phyloP scores from a whole-genome alignment of 2,888 invertebrate genomes.

The Cheiracanthium punctorium region DNA sequence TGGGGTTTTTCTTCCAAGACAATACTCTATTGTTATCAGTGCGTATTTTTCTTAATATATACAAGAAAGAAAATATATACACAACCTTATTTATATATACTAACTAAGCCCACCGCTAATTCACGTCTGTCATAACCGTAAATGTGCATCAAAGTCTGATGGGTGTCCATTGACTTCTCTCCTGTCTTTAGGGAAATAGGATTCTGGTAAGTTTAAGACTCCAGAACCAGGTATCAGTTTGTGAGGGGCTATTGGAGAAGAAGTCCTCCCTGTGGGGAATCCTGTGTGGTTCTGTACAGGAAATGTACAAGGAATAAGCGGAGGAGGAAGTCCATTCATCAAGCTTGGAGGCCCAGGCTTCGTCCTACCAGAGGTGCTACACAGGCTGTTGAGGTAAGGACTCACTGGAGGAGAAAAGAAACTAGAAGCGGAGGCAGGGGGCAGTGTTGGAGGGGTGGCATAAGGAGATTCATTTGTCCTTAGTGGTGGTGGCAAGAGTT shows the following conservation, averaged over 20 bases:
- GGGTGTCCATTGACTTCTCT: slow-evolving; percentile 65
- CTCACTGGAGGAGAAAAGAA: slow-evolving; percentile 66
- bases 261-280: slow-evolving; percentile 33
- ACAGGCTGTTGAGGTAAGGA: slow-evolving; percentile 51
- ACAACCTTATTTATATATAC: slow-evolving; percentile 51
- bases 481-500: slow-evolving; percentile 64
- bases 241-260: slow-evolving; percentile 54
- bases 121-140: slow-evolving; percentile 67
- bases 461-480: slow-evolving; percentile 62
- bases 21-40: slow-evolving; percentile 51
- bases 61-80: slow-evolving; percentile 67
- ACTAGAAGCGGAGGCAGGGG: slow-evolving; percentile 57
- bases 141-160: slow-evolving; percentile 59
- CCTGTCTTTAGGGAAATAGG: slow-evolving; percentile 64
- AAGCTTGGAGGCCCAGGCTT: slow-evolving; percentile 45
- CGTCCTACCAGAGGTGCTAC: slow-evolving; percentile 28
- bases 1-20: slow-evolving; percentile 47
- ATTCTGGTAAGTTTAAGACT: slow-evolving; percentile 35
- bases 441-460: slow-evolving; percentile 50
- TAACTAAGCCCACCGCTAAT: slow-evolving; percentile 27
- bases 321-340: slow-evolving; percentile 64
- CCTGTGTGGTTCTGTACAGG: slow-evolving; percentile 53
- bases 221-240: slow-evolving; percentile 45
- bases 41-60: slow-evolving; percentile 64
- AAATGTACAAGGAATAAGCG: slow-evolving; percentile 66